Percentiles rank a stretch among this genome's conserved stretches.
Evolutionary conservation across 2,888 invertebrate species (phyloP).

Genomic region (Dynastes maya): DNA sequence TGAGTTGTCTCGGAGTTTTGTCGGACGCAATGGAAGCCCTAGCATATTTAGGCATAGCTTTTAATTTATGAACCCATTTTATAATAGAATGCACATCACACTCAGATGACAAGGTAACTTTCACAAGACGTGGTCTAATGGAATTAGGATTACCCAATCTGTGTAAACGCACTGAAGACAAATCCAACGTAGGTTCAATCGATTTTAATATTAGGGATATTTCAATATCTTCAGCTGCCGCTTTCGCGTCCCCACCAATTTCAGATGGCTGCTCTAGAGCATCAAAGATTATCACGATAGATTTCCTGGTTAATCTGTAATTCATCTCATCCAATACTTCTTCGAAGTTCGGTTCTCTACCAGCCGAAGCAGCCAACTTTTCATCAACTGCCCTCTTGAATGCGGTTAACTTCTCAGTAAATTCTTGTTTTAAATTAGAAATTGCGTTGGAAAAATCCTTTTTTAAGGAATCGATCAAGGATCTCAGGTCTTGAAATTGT

Average conservation of each 20-base stretch:
- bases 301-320: background rate
- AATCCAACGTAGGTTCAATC: background rate
- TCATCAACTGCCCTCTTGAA: background rate
- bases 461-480: background rate
- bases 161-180: background rate
- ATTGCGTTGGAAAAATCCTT: background rate
- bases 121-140: background rate
- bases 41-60: background rate
- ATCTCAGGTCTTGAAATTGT: constrained; percentile 1
- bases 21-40: background rate
- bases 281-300: background rate
- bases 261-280: background rate
- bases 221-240: background rate
- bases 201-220: background rate
- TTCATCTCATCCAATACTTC: background rate
- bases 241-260: background rate
- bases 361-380: background rate
- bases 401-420: background rate
- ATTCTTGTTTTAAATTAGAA: background rate
- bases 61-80: background rate
- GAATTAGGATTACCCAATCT: background rate
- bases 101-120: background rate
- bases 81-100: constrained; percentile 16
- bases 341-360: background rate
- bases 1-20: constrained; percentile 16